Evolutionary conservation across 2,113 vertebrate genomes (phyloP), one percentile per base, ranked within the genome.

Genomic region (Anhinga rufa): DNA sequence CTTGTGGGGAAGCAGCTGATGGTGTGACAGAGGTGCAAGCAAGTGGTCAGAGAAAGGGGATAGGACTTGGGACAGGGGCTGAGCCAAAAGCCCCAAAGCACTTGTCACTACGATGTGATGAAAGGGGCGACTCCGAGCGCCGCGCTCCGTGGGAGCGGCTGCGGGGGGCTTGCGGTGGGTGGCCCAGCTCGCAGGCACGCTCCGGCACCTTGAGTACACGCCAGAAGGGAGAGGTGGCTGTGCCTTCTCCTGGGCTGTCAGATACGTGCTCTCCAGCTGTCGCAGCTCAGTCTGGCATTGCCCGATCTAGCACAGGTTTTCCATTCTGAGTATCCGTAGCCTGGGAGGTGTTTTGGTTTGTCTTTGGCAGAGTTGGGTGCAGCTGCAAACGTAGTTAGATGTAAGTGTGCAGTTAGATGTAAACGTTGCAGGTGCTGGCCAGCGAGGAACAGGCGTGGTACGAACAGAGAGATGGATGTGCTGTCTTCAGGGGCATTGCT

Each of bases 171-270:
- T 40, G 46, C 3, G 10, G 29, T 26, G 25, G 62, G n/a, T n/a
- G n/a, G n/a, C n/a, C 54, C n/a, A 34, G 38, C n/a, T 49, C 15
- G 1, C 1, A 1, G 40, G n/a, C 26, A 25, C 2, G 14, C 36
- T 70, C 42, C 18, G 17, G 21, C 14, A 17, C 49, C 38, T 74
- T 31, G 25, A 20, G 58, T 60, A 24, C 12, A 1, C 18, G 17
- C 40, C 86, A 19, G 46, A 38, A 68, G 34, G 58, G 46, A 71
- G 77, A 17, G 31, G 38, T 65, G 57, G 36, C 57, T 40, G 2
- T 40, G n/a, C 17, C 38, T 9, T 40, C 70, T 82, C 44, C n/a
- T 42, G 19, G 12, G 54, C 51, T 40, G 11, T 28, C 55, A 15
- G 48, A 20, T 24, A 28, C 19, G 9, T 3, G 1, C n/a, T 42